phyloP scores from a whole-genome alignment of 2,797 vertebrate species.

The Oceanodroma leucorhoa region DNA sequence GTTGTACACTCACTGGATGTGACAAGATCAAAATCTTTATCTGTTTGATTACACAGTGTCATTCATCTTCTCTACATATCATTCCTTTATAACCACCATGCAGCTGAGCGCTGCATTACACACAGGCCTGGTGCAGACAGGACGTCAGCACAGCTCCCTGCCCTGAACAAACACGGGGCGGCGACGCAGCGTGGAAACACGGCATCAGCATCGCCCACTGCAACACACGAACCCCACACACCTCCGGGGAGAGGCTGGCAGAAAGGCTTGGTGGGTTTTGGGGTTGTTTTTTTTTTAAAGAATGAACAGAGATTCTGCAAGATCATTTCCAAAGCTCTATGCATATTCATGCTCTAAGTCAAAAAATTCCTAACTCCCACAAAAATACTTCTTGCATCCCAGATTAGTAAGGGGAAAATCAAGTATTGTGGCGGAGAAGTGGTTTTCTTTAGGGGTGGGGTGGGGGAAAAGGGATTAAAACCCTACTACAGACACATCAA shows the following conservation, averaged over 20 bases:
- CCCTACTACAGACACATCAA: background rate
- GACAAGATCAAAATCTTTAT: background rate
- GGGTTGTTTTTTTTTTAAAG: background rate
- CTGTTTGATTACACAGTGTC: background rate
- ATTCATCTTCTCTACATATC: background rate
- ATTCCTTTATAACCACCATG: background rate
- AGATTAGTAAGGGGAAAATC: background rate
- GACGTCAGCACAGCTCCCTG: constrained; percentile 23
- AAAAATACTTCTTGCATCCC: background rate
- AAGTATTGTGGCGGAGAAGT: background rate
- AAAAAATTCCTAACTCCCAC: background rate
- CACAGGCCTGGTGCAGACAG: background rate
- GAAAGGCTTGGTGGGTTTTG: background rate
- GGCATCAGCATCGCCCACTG: background rate
- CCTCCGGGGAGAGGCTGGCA: background rate
- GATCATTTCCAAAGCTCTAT: background rate
- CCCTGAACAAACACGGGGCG: background rate
- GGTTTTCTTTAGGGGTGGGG: background rate
- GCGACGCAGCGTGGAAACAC: background rate
- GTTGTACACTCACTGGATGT: background rate
- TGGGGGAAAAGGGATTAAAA: background rate
- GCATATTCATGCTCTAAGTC: background rate
- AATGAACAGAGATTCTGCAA: background rate
- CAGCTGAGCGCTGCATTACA: background rate
- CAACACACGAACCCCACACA: rapidly evolving